Conservation (phyloP, 2,888 invertebrate species). For the Seladonia tumulorum region DNA sequence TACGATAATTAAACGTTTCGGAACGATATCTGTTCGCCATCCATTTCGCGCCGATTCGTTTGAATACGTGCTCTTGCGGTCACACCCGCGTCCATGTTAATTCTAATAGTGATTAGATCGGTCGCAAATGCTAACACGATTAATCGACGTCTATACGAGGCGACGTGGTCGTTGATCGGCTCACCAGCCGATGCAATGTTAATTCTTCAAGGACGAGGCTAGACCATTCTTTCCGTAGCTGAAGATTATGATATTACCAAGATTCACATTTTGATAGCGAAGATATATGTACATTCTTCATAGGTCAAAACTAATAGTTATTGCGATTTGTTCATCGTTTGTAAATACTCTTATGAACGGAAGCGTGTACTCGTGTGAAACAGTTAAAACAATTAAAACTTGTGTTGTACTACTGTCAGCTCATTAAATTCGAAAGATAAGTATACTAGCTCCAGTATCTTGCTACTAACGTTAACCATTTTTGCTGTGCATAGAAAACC, state of each 20-base stretch:
- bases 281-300: too few relatives aligned
- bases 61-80: neutral
- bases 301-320: too few relatives aligned
- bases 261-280: neutral
- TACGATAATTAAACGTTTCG: constrained; percentile 59
- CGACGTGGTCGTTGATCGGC: neutral
- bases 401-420: too few relatives aligned
- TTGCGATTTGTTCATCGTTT: too few relatives aligned
- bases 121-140: neutral
- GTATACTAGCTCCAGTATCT: too few relatives aligned
- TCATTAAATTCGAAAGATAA: too few relatives aligned
- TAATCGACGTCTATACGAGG: neutral
- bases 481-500: neutral
- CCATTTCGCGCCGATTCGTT: constrained; percentile 27
- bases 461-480: neutral
- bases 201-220: neutral
- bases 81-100: neutral
- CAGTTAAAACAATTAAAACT: too few relatives aligned
- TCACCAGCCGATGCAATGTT: neutral
- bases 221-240: neutral
- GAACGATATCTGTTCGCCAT: constrained; percentile 24
- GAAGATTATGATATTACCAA: neutral
- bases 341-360: too few relatives aligned
- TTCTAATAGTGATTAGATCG: neutral
- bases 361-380: too few relatives aligned